Evolutionary conservation across 2,888 invertebrate genomes (phyloP).

Genomic region (Bedellia somnulentella): DNA sequence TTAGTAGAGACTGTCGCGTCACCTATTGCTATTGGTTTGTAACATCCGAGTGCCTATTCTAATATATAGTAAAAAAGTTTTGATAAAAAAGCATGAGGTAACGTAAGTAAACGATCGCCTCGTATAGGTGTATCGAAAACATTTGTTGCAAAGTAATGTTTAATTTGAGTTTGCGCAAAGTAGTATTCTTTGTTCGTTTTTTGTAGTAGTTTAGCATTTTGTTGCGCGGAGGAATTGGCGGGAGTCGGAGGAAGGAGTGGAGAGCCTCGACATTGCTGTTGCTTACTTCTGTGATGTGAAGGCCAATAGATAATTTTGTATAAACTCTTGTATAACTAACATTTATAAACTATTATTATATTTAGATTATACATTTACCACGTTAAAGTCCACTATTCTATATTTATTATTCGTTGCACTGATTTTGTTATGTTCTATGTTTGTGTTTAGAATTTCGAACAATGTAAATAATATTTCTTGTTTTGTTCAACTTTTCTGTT

Average conservation of each 20-base stretch:
- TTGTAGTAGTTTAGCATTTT: conserved; percentile 7
- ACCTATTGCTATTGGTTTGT: conserved; percentile 15
- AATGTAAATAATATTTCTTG: conserved; percentile 24
- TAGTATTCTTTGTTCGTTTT: conserved; percentile 4
- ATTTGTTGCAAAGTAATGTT: not conserved
- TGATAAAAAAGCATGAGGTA: too few relatives aligned
- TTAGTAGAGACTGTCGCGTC: conserved; percentile 25
- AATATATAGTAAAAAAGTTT: conserved; percentile 1
- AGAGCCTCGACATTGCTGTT: conserved; percentile 21
- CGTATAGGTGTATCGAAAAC: too few relatives aligned
- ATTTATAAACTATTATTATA: conserved; percentile 31
- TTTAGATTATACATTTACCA: conserved; percentile 44
- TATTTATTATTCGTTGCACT: conserved; percentile 61
- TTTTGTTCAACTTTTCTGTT: conserved; percentile 31
- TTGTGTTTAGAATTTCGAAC: conserved; percentile 41
- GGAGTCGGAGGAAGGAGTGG: too few relatives aligned
- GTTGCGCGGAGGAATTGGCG: too few relatives aligned
- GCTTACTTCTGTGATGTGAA: conserved; percentile 56
- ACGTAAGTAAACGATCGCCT: too few relatives aligned
- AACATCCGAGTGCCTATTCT: conserved; percentile 15
- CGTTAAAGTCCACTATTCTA: conserved; percentile 50
- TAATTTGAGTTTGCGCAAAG: conserved; percentile 7
- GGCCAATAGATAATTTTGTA: conserved; percentile 58
- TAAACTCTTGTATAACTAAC: conserved; percentile 48
- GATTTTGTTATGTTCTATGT: conserved; percentile 57